Evolutionary conservation across 2,113 vertebrate genomes (phyloP), one percentile per base, ranked within the genome.

Genomic region (Rhabdornis inornatus): DNA sequence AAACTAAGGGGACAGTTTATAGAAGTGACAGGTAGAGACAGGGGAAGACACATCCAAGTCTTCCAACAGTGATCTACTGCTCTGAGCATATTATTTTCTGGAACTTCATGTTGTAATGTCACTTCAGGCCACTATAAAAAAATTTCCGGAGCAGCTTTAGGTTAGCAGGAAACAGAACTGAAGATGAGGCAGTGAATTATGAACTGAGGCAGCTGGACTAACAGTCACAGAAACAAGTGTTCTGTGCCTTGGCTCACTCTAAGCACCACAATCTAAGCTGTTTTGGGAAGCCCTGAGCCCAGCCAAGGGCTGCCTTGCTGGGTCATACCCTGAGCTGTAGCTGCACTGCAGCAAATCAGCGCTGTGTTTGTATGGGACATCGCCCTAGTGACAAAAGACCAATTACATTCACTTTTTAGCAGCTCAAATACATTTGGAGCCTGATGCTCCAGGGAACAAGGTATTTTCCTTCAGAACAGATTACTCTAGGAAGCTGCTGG

Each of bases 381-480:
- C 81, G 65, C 83, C 76, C 78, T 9, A 24, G 83, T 50, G 92
- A 72, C 90, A 89, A 23, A 2, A 72, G 6, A 84, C 57, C 69
- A 33, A 82, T 71, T 40, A 42, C 61, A 45, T 13, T 61, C 44
- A 72, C 75, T 89, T 78, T 45, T 78, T 10, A 81, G 76, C 71
- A 77, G 75, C 79, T 75, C 75, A 55, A 33, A 70, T 28, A 42
- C 3, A 7, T 71, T n/a, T 74, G 72, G 82, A 75, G 72, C 69
- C 60, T 39, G 14, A 69, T 72, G 70, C 83, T 92, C 55, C 60
- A 68, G 71, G 71, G 83, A 91, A 74, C 25, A 35, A 83, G 27
- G 35, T 70, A 35, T 86, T 90, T 94, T 90, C 82, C 83, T 72
- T 94, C 39, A 83, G 27, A 92, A 86, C 22, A 88, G 17, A 90